These are phyloP conservation scores for Monomorium pharaonis DNA, from an alignment of 1,140 invertebrate species.

Conservation along the genomic window DNA sequence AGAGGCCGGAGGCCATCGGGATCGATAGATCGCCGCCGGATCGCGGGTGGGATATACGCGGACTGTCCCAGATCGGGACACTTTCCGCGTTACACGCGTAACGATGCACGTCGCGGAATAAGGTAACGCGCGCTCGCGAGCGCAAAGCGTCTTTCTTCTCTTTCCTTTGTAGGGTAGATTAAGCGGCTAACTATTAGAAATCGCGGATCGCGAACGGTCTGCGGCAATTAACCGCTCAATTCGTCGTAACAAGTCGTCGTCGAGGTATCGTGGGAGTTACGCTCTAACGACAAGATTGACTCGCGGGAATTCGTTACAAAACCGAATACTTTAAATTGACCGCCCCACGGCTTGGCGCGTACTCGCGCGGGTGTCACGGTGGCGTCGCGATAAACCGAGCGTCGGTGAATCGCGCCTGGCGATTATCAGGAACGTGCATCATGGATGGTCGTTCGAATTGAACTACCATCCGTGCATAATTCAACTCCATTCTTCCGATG, in stretches of 20 bases:
- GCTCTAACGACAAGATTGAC: background rate
- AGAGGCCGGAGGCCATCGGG: slow-evolving; percentile 56
- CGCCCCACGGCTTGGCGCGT: background rate
- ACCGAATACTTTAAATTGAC: background rate
- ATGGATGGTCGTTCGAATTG: slow-evolving; percentile 17
- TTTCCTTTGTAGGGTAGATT: background rate
- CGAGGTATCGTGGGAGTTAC: background rate
- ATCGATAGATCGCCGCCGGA: slow-evolving; percentile 61
- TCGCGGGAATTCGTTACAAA: background rate
- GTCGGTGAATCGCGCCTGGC: background rate
- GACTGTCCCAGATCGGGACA: slow-evolving; percentile 70
- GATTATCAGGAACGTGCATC: slow-evolving; percentile 27
- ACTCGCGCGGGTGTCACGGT: background rate
- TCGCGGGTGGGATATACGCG: slow-evolving; percentile 65
- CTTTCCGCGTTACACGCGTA: slow-evolving; percentile 66
- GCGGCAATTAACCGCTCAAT: background rate
- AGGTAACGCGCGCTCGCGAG: background rate
- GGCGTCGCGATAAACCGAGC: background rate
- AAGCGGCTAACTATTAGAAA: background rate
- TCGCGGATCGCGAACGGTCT: background rate
- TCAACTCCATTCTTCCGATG: slow-evolving; percentile 30
- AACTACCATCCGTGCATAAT: slow-evolving; percentile 47
- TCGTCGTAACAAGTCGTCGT: background rate
- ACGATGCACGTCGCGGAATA: slow-evolving; percentile 35
- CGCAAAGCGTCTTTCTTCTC: background rate